These are phyloP conservation scores for Cebus imitator DNA, from an alignment of 2,113 vertebrate genomes.

Conservation along the genomic window DNA sequence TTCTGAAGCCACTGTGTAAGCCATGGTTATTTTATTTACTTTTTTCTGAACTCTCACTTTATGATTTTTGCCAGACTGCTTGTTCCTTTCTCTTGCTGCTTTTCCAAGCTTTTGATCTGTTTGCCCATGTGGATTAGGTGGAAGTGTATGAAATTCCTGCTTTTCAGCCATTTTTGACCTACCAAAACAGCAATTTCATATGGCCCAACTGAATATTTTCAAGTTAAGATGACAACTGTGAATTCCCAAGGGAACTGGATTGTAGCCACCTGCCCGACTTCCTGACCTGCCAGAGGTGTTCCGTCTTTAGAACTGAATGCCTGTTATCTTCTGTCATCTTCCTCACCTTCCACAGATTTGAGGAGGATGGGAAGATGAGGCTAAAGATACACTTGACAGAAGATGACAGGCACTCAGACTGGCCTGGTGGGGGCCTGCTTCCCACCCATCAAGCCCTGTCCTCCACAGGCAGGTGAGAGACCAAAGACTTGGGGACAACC, in stretches of 20 bases:
- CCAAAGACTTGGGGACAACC: too few relatives aligned
- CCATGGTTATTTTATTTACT: not conserved
- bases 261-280: not conserved
- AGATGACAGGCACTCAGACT: too few relatives aligned
- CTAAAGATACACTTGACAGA: too few relatives aligned
- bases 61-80: not conserved
- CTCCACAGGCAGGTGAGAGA: too few relatives aligned
- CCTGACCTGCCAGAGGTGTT: too few relatives aligned
- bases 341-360: too few relatives aligned
- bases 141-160: not conserved
- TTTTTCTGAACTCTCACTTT: not conserved
- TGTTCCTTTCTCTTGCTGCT: not conserved
- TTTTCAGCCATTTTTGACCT: not conserved
- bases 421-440: too few relatives aligned
- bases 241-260: not conserved
- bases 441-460: too few relatives aligned
- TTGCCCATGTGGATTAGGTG: not conserved
- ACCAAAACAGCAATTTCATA: not conserved
- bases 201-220: not conserved
- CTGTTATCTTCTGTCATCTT: too few relatives aligned
- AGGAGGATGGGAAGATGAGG: too few relatives aligned
- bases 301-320: too few relatives aligned
- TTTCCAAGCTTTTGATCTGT: conserved; percentile 3
- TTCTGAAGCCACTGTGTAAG: conserved; percentile 43
- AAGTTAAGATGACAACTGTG: not conserved